Evolutionary conservation across 2,113 vertebrate genomes (phyloP).

Genomic region (Psittacula cyanocephala): DNA sequence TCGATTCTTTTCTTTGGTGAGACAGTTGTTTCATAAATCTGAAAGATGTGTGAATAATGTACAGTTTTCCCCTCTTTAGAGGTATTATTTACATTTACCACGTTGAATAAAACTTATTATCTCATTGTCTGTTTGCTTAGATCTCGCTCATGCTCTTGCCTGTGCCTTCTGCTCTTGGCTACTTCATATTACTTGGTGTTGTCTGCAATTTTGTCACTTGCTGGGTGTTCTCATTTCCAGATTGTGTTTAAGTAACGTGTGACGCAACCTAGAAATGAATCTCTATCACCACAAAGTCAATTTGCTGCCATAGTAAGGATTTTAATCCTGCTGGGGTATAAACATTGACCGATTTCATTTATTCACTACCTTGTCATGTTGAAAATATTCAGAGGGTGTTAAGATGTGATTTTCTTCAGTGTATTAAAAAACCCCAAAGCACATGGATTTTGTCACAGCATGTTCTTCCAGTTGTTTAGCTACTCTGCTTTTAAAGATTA

Average conservation of each 20-base stretch:
- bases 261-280: neutral
- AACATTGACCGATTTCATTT: neutral
- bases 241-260: neutral
- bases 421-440: neutral
- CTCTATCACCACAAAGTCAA: neutral
- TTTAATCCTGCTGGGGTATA: neutral
- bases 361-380: neutral
- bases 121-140: neutral
- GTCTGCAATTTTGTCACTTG: neutral
- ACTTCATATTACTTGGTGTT: neutral
- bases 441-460: neutral
- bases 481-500: neutral
- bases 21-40: constrained; percentile 16
- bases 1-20: neutral
- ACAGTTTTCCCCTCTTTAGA: neutral
- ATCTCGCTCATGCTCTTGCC: neutral
- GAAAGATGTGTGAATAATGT: constrained; percentile 24
- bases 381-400: neutral
- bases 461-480: neutral
- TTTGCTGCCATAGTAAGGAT: neutral
- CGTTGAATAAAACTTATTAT: constrained; percentile 20
- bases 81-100: constrained; percentile 18
- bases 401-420: neutral
- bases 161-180: neutral
- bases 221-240: neutral